Evolutionary conservation across 1,140 invertebrate species (phyloP).

Genomic region (Mercenaria mercenaria): DNA sequence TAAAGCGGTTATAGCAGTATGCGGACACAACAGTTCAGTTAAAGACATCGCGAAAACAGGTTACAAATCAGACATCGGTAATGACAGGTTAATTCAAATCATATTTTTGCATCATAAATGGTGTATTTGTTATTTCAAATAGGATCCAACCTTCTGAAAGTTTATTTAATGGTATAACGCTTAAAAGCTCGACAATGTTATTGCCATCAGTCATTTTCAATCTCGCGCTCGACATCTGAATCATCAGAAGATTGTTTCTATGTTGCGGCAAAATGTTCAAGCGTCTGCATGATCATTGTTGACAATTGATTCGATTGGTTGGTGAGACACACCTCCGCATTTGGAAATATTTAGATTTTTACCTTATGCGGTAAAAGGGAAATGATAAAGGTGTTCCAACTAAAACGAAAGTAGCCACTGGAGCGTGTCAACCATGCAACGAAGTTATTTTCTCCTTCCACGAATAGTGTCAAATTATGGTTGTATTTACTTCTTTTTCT

Average conservation of each 20-base stretch:
- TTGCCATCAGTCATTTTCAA: conserved; percentile 67
- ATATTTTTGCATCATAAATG: no score
- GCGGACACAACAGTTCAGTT: no score
- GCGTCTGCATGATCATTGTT: neutral
- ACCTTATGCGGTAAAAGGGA: conserved; percentile 3
- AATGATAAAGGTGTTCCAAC: neutral
- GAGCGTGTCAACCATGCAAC: neutral
- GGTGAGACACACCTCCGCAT: conserved; percentile 28
- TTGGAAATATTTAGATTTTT: neutral
- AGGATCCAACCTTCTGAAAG: conserved; percentile 10
- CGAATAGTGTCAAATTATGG: neutral
- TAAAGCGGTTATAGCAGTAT: no score
- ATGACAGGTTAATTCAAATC: no score
- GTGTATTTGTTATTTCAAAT: no score
- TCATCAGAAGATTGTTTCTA: neutral
- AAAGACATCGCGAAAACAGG: no score
- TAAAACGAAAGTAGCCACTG: neutral
- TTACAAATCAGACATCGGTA: no score
- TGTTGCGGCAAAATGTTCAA: neutral
- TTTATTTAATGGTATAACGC: conserved; percentile 34
- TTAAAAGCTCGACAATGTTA: conserved; percentile 52
- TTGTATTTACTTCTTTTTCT: neutral
- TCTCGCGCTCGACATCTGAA: neutral
- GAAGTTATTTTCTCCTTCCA: neutral
- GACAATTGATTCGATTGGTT: conserved; percentile 27